Evolutionary conservation across 2,888 invertebrate species (phyloP).

Genomic region (Polydrusus pterygomalis): DNA sequence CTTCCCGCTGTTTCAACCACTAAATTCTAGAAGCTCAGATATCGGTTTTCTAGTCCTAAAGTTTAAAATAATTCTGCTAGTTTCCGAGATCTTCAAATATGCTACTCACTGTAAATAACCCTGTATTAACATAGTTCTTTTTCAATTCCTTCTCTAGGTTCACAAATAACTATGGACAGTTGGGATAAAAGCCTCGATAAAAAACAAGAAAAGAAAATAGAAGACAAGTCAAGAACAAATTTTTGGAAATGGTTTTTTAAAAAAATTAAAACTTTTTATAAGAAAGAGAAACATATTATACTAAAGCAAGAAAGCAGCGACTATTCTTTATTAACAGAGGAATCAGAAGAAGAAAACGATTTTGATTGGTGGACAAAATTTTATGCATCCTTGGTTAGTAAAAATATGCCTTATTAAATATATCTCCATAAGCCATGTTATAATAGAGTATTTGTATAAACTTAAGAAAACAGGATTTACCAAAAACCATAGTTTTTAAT

Average conservation of each 20-base stretch:
- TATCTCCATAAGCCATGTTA: too few relatives aligned
- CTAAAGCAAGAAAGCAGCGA: constrained; percentile 26
- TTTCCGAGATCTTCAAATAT: too few relatives aligned
- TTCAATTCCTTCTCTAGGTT: too few relatives aligned
- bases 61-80: too few relatives aligned
- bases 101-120: too few relatives aligned
- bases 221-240: background rate
- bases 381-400: constrained; percentile 68
- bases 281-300: background rate
- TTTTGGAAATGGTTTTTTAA: constrained; percentile 25
- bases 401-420: too few relatives aligned
- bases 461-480: too few relatives aligned
- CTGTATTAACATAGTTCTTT: background rate
- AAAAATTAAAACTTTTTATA: background rate
- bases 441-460: too few relatives aligned
- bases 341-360: constrained; percentile 65
- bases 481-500: too few relatives aligned
- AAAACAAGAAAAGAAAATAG: background rate
- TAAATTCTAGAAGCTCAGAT: too few relatives aligned
- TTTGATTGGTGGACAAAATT: constrained; percentile 77
- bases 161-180: constrained; percentile 32
- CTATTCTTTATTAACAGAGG: constrained; percentile 50
- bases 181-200: constrained; percentile 26
- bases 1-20: too few relatives aligned
- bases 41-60: too few relatives aligned